These are phyloP conservation scores for Indicator maculatus DNA, from an alignment of 2,113 vertebrate species.

Conservation along the genomic window DNA sequence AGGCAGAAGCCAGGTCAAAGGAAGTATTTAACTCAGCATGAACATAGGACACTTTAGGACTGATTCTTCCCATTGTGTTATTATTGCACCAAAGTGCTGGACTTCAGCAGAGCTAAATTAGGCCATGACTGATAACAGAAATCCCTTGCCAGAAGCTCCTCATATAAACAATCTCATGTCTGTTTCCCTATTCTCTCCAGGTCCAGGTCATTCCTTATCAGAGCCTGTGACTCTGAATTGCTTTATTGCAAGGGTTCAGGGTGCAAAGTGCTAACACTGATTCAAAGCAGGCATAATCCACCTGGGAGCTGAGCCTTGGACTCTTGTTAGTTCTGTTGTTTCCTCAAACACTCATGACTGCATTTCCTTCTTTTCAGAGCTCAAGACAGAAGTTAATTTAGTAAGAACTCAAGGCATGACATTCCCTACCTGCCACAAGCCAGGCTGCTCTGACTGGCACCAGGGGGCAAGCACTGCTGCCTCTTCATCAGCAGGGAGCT, in stretches of 20 bases:
- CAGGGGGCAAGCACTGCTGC: rapidly evolving
- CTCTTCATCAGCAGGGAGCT: not conserved
- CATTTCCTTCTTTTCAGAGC: not conserved
- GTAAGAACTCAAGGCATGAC: not conserved
- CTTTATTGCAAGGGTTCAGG: not conserved
- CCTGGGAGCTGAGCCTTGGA: rapidly evolving
- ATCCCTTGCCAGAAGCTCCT: not conserved
- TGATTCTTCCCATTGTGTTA: not conserved
- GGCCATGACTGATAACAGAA: not conserved
- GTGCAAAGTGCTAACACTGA: rapidly evolving
- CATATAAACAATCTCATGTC: not conserved
- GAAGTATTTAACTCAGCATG: not conserved
- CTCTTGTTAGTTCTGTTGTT: not conserved
- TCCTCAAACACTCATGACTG: not conserved
- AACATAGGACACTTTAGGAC: not conserved
- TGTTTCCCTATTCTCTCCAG: not conserved
- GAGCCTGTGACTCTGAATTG: not conserved
- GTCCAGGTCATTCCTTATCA: not conserved
- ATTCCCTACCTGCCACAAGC: not conserved
- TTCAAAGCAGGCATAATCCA: not conserved
- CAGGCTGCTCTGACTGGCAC: not conserved
- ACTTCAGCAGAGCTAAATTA: not conserved
- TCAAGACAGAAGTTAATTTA: not conserved
- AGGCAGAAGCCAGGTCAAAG: not conserved
- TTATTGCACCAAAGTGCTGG: not conserved